A percentile compares a stretch with the other conserved stretches of the same genome.
Evolutionary conservation across 2,888 invertebrate genomes (phyloP).

Genomic region (Cynaeus angustus): DNA sequence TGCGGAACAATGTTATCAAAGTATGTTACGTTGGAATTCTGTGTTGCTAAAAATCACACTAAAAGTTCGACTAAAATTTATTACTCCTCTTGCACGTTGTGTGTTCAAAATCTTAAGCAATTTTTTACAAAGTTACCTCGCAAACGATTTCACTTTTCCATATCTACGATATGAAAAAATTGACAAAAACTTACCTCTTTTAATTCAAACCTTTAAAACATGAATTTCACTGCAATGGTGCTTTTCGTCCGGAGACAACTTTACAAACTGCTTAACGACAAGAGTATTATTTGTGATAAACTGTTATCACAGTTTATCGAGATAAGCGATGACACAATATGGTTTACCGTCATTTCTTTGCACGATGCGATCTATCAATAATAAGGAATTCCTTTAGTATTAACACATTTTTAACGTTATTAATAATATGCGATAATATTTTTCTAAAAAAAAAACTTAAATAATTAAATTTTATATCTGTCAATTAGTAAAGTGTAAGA

Average conservation of each 20-base stretch:
- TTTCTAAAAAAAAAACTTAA: too few species aligned
- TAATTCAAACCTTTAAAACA: not conserved
- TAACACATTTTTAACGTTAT: not conserved
- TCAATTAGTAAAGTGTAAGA: too few species aligned
- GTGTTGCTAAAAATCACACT: too few species aligned
- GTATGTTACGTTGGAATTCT: not conserved
- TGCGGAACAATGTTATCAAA: conserved; percentile 37
- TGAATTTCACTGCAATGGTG: not conserved
- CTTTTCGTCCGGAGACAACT: not conserved
- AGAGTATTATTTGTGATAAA: conserved; percentile 19
- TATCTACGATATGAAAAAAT: too few species aligned
- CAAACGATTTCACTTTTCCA: too few species aligned
- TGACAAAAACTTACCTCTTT: conserved; percentile 6
- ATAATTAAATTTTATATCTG: too few species aligned
- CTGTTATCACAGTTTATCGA: conserved; percentile 16
- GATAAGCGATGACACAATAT: conserved; percentile 30
- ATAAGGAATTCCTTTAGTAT: not conserved
- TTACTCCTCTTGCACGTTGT: too few species aligned
- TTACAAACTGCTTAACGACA: conserved; percentile 4
- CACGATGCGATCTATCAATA: conserved; percentile 1
- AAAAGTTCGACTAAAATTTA: not conserved
- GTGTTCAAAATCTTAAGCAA: too few species aligned
- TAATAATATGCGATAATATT: too few species aligned
- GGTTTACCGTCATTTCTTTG: not conserved
- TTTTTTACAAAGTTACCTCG: too few species aligned